A percentile compares a stretch with the other conserved stretches of the same genome.
Evolutionary conservation across 2,797 vertebrate genomes (phyloP).

Genomic region (Dendrocincla fuliginosa): DNA sequence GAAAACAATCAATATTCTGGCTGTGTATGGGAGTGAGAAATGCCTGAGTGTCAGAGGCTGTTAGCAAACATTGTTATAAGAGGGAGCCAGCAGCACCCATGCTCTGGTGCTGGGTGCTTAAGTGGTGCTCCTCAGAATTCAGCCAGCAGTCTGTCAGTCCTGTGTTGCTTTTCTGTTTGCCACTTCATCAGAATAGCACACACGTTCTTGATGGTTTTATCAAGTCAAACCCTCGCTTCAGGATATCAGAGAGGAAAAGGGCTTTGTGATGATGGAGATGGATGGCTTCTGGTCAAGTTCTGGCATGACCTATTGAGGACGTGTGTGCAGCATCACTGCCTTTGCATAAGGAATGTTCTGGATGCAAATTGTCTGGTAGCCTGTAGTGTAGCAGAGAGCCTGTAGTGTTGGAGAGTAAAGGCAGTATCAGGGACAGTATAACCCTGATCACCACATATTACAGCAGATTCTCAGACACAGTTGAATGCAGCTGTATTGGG

Average conservation of each 20-base stretch:
- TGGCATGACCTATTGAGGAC: background rate
- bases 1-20: background rate
- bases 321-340: background rate
- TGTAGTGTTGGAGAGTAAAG: background rate
- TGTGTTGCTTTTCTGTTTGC: background rate
- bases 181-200: background rate
- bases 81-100: background rate
- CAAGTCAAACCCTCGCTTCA: background rate
- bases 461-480: background rate
- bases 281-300: background rate
- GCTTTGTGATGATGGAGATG: background rate
- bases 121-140: background rate
- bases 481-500: background rate
- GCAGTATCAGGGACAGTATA: background rate
- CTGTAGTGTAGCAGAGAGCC: background rate
- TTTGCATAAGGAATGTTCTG: background rate
- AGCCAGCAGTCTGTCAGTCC: background rate
- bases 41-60: background rate
- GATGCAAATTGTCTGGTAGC: background rate
- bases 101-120: background rate
- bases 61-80: background rate
- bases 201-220: background rate
- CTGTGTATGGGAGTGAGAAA: background rate
- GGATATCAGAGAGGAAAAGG: background rate
- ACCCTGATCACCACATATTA: rapidly evolving